Evolutionary conservation across 2,113 vertebrate species (phyloP), one percentile per base, ranked within the genome.

Genomic region (Pandion haliaetus): DNA sequence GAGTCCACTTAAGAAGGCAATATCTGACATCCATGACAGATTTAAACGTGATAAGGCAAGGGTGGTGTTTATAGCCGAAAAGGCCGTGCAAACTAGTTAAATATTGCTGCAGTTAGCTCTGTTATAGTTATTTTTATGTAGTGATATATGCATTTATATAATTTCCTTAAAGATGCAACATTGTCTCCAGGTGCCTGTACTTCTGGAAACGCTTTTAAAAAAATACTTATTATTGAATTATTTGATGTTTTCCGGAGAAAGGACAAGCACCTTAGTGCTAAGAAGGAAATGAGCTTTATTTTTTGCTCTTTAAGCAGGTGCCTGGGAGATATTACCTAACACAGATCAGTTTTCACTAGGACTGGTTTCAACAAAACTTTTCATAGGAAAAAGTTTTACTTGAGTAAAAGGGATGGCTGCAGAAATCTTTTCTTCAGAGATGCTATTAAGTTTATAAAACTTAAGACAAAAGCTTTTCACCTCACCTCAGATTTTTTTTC

Each of bases 1-100:
- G 98, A 98, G 97, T 96, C 98, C 98, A 98, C 98, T 98, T 98
- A 98, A 97, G 98, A 97, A 98, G 96, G 95, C 97, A 98, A 98
- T 98, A 98, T 97, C 96, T 97, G 96, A 94, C 93, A 90, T 98
- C 97, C 90, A 28, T 72, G 93, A 98, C 98, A 98, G 98, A 98
- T 98, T 98, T 98, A 98, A 98, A 97, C 97, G 98, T 96, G 97
- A 97, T 97, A 97, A 98, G 97, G 97, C 96, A 95, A 98, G 97
- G 95, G 76, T 82, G 96, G 82, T 84, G 69, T 96, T 97, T 97
- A 86, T 96, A 71, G 93, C 82, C 91, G 81, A 73, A 88, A 94
- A 83, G 88, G 83, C 77, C 49, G 10, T 49, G 49, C 52, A 44
- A 95, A 91, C 88, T 66, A 79, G 91, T 92, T 73, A 96, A 93